Conservation (phyloP, 2,888 invertebrate species). For the Torymus auratus region DNA sequence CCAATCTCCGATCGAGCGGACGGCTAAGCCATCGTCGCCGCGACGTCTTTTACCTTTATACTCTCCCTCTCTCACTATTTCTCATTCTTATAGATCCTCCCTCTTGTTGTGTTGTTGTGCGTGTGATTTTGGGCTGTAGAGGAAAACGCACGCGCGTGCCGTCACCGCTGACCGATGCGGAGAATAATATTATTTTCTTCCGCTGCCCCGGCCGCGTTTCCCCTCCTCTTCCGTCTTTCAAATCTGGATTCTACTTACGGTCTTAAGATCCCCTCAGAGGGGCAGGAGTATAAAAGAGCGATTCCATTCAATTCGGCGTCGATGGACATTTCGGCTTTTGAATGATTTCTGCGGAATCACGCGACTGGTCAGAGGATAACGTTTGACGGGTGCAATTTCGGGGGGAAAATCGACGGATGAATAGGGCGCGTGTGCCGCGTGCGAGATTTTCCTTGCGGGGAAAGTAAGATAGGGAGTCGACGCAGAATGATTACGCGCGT, state of each 20-base stretch:
- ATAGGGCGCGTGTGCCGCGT: too few relatives aligned
- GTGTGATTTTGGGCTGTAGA: neutral
- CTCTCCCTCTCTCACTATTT: neutral
- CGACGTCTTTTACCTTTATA: slow-evolving; percentile 20
- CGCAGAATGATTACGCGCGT: too few relatives aligned
- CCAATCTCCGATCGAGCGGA: slow-evolving; percentile 39
- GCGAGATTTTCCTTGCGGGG: too few relatives aligned
- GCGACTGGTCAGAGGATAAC: neutral
- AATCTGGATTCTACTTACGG: neutral
- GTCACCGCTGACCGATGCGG: neutral
- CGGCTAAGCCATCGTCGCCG: slow-evolving; percentile 19
- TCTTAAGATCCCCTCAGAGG: neutral
- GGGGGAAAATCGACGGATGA: too few relatives aligned
- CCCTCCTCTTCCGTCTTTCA: too few relatives aligned
- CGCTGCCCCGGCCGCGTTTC: neutral
- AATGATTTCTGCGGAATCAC: slow-evolving; percentile 24
- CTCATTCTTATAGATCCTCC: too few relatives aligned
- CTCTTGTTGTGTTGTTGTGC: neutral
- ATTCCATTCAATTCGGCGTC: slow-evolving; percentile 6
- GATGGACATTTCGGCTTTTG: slow-evolving; percentile 9
- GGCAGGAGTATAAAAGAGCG: neutral
- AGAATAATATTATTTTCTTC: neutral
- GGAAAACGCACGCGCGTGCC: neutral
- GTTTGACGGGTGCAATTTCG: too few relatives aligned
- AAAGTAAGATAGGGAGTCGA: too few relatives aligned